phyloP scores from a whole-genome alignment of 2,113 vertebrate genomes.

The Crocuta crocuta region DNA sequence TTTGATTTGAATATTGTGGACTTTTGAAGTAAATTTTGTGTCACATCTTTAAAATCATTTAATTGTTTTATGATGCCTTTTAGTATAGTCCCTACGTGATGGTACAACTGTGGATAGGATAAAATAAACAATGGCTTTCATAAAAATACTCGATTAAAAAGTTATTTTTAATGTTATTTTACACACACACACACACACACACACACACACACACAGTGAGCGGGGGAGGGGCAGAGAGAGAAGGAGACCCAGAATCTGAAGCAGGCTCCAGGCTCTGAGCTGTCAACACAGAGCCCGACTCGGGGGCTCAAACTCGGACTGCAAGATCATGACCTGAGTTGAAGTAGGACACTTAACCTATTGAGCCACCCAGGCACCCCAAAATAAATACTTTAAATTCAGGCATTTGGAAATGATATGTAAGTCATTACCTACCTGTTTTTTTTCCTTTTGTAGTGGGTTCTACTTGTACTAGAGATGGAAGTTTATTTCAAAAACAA shows the following conservation, averaged over 20 bases:
- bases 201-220: too few relatives aligned
- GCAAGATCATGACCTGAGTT: too few relatives aligned
- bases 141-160: background rate
- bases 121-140: background rate
- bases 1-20: background rate
- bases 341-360: too few relatives aligned
- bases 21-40: background rate
- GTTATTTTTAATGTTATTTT: too few relatives aligned
- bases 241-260: too few relatives aligned
- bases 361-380: too few relatives aligned
- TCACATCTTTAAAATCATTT: background rate
- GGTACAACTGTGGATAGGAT: background rate
- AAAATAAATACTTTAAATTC: constrained; percentile 2
- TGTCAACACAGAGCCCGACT: too few relatives aligned
- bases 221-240: too few relatives aligned
- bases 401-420: background rate
- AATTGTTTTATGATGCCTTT: background rate
- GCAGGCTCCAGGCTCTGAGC: too few relatives aligned
- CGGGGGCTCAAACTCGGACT: too few relatives aligned
- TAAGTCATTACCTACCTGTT: background rate
- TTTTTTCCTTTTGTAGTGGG: background rate
- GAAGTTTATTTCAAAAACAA: constrained; percentile 29
- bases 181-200: too few relatives aligned
- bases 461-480: background rate
- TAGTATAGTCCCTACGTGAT: background rate